Base-by-base conservation (phyloP, 2,797 vertebrate species). In the Propithecus perrieri region DNA sequence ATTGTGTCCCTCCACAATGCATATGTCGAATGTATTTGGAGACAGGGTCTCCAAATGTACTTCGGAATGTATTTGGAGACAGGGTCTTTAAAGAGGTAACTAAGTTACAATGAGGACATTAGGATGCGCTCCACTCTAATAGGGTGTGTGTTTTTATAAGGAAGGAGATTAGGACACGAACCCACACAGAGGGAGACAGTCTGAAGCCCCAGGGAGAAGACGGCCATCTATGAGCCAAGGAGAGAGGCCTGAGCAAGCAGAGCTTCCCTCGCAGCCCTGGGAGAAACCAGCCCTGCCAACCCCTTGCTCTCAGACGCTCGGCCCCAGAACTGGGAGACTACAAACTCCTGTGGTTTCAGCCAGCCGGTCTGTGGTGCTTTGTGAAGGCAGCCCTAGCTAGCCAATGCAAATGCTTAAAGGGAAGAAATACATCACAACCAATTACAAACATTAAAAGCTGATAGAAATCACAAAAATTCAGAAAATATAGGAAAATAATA, bases 151-250 rank as follows among this genome's bases (percentile, higher is more conserved):
- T 71, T 38, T 20, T 83, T 65, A 35, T 35, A 57, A 78, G 67
- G 63, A n/a, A 65, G 4, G n/a, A 81, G 22, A 8, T 69, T 46
- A 28, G 17, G 13, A 26, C 22, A 53, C 26, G 59, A 26, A 18
- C n/a, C 33, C 18, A 7, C 26, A 24, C 0, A 26, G 14, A 53
- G 1, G 17, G 38, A 20, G 13, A 35, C 8, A 1, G 0, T 7
- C 2, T 18, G 10, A 67, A 35, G 22, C 50, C 72, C 46, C 6
- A 9, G 43, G 35, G 18, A n/a, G 10, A 84, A 57, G 57, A 24
- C 1, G 10, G 3, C 53, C 35, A 1, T 30, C 50, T 35, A 8
- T 9, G 15, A 85, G 50, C 35, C 74, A 55, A 30, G 22, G 33
- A 35, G 20, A 41, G 22, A n/a, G 5, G 12, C 78, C 41, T 61